Conservation (phyloP, 2,113 vertebrate species). For the Rhabdornis inornatus region DNA sequence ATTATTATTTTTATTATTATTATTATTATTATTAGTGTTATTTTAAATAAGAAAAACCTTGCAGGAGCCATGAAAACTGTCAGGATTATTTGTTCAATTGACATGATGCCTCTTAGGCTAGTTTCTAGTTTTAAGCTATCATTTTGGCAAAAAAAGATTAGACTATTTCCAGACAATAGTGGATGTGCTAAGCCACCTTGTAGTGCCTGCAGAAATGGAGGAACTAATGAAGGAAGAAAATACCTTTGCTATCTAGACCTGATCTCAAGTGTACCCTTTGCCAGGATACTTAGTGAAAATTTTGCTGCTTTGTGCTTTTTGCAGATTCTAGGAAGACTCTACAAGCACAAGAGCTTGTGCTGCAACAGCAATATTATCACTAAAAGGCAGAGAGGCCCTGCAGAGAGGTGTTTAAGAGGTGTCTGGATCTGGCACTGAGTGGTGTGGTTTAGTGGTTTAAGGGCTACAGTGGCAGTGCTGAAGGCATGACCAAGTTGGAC, state of each 20-base stretch:
- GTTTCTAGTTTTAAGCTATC: not conserved
- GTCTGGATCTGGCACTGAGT: not conserved
- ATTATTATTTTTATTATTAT: not conserved
- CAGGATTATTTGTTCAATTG: conserved; percentile 27
- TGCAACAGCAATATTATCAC: not conserved
- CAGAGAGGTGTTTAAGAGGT: not conserved
- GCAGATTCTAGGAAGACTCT: not conserved
- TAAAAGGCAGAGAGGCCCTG: not conserved
- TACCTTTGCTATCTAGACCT: not conserved
- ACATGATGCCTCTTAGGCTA: not conserved
- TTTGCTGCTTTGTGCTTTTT: not conserved
- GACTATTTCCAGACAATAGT: not conserved
- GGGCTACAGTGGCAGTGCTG: not conserved
- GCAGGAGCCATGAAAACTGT: not conserved
- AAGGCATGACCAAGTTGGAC: not conserved
- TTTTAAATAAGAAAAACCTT: conserved; percentile 7
- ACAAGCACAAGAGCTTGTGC: not conserved
- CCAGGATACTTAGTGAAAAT: not conserved
- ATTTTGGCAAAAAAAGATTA: conserved; percentile 2
- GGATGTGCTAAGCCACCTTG: not conserved
- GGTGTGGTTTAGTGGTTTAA: not conserved
- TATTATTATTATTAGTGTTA: not conserved
- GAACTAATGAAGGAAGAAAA: conserved; percentile 11
- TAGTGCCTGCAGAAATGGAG: not conserved
- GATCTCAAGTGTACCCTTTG: not conserved